Conservation (phyloP, 1,140 invertebrate genomes). For the Leptopilina boulardi region DNA sequence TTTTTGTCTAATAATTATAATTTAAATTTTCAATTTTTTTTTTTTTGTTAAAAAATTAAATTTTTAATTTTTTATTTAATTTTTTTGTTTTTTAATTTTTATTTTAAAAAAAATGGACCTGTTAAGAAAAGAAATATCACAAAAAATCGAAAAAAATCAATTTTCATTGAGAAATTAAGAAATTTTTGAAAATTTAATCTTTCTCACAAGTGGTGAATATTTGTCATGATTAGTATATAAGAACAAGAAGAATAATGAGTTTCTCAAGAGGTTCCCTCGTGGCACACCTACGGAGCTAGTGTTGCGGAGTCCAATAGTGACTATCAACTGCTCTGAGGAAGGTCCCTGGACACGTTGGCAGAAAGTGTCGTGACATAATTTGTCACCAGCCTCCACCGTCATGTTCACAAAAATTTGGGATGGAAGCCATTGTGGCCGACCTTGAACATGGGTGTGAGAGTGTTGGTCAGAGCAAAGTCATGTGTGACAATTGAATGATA, state of each 20-base stretch:
- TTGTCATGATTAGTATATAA: constrained; percentile 34
- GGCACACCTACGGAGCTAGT: constrained; percentile 47
- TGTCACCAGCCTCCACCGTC: constrained; percentile 57
- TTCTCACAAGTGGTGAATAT: constrained; percentile 43
- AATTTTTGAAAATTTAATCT: not conserved
- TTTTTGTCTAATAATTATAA: too few relatives aligned
- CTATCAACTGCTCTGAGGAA: constrained; percentile 60
- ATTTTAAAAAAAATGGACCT: too few relatives aligned
- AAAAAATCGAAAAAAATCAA: not conserved
- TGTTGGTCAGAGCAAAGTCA: constrained; percentile 61
- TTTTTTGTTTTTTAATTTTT: too few relatives aligned
- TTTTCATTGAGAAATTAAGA: not conserved
- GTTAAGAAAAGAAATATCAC: too few relatives aligned
- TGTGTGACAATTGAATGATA: constrained; percentile 38
- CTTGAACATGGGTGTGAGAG: constrained; percentile 51
- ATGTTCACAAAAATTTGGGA: constrained; percentile 38
- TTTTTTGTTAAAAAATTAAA: too few relatives aligned
- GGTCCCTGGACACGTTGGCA: constrained; percentile 63
- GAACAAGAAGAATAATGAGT: not conserved
- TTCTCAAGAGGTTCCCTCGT: constrained; percentile 44
- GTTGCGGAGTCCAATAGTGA: constrained; percentile 44
- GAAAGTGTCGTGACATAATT: constrained; percentile 59
- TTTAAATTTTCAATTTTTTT: too few relatives aligned
- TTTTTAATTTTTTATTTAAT: too few relatives aligned
- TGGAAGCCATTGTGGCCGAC: constrained; percentile 54